phyloP scores from a whole-genome alignment of 2,113 vertebrate species.

The Pelmatolapia mariae region DNA sequence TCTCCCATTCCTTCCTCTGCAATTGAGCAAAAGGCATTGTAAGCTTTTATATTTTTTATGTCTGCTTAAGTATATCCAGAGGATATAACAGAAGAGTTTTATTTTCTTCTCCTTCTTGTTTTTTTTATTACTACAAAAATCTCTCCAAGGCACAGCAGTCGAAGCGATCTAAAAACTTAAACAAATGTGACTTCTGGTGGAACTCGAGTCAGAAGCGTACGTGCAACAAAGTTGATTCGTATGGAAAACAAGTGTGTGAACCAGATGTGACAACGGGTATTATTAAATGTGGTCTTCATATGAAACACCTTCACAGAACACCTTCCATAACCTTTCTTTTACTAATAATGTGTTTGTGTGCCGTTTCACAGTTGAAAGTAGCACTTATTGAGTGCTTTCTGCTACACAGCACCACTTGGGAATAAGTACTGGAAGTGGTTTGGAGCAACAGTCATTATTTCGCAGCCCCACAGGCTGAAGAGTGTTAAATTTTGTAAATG shows the following conservation, averaged over 20 bases:
- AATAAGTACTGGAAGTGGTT: background rate
- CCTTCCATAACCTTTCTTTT: background rate
- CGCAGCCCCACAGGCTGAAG: background rate
- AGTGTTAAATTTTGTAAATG: background rate
- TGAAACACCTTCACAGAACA: background rate
- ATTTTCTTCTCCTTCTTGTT: background rate
- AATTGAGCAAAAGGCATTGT: background rate
- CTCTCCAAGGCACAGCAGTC: background rate
- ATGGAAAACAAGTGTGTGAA: background rate
- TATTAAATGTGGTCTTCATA: background rate
- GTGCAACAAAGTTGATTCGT: background rate
- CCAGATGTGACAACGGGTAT: background rate
- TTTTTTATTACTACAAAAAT: background rate
- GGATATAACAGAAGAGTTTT: background rate
- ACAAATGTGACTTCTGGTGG: background rate
- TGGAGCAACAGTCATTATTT: background rate
- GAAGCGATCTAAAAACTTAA: background rate
- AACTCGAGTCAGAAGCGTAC: background rate
- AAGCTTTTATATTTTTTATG: background rate
- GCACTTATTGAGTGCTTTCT: background rate
- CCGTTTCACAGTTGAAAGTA: background rate
- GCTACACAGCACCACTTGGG: background rate
- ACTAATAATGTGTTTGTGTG: background rate
- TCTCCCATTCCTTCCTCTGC: background rate
- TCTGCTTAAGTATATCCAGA: background rate